Evolutionary conservation across 1,140 invertebrate genomes (phyloP).

Genomic region (Apis florea): DNA sequence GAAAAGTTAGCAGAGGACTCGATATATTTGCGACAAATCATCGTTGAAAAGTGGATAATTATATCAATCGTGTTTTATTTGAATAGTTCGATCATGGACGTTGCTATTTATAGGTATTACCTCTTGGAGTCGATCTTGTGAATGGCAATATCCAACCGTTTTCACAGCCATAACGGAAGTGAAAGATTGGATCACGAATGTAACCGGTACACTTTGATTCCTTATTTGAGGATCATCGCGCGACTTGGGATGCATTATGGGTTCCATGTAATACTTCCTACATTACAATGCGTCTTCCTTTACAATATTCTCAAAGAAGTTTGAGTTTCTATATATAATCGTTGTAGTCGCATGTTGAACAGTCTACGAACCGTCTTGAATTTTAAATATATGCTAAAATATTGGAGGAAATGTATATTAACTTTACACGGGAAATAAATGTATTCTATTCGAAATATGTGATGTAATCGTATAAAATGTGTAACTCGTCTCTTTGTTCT

Average conservation of each 20-base stretch:
- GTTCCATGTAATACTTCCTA: background rate
- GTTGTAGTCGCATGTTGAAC: background rate
- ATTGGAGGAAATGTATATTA: background rate
- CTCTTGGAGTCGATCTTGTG: constrained; percentile 85
- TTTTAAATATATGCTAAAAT: background rate
- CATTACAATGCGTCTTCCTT: background rate
- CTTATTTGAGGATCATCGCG: background rate
- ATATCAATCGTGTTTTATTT: background rate
- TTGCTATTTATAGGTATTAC: constrained; percentile 74
- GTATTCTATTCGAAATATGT: no score
- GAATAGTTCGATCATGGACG: background rate
- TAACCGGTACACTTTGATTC: constrained; percentile 32
- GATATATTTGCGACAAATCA: no score
- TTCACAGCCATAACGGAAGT: constrained; percentile 80
- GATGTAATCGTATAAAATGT: background rate
- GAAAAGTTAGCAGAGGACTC: no score
- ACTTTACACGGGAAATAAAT: background rate
- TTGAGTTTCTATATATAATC: background rate
- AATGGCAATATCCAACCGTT: constrained; percentile 79
- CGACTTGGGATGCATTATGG: background rate
- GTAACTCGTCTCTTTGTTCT: background rate
- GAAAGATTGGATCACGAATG: constrained; percentile 70
- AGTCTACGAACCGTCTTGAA: background rate
- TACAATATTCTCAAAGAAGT: background rate
- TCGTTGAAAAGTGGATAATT: no score